Conservation (phyloP, 2,888 invertebrate genomes). For the Timandra comae region DNA sequence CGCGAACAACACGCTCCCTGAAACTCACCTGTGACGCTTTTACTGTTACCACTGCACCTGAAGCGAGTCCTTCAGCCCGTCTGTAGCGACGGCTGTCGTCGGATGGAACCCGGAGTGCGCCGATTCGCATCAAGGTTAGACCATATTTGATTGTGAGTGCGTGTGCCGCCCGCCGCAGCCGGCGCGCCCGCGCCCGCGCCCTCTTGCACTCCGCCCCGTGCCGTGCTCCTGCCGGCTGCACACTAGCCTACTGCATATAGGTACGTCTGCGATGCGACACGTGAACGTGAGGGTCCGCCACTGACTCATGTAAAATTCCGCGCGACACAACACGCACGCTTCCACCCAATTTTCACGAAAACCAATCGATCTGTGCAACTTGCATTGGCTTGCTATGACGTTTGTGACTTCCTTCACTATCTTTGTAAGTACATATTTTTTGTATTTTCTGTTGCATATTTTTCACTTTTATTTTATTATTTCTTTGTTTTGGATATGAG, state of each 20-base stretch:
- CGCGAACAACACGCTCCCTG: slow-evolving; percentile 33
- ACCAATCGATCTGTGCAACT: slow-evolving; percentile 4
- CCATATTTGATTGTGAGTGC: slow-evolving; percentile 73
- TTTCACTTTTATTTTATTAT: background rate
- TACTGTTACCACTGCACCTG: slow-evolving; percentile 47
- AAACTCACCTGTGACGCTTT: slow-evolving; percentile 41
- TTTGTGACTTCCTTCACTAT: too few species aligned
- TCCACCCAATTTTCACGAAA: slow-evolving; percentile 13
- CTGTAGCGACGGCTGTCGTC: slow-evolving; percentile 67
- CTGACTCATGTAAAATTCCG: slow-evolving; percentile 53
- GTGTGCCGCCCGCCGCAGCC: slow-evolving; percentile 51
- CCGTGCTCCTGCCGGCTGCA: slow-evolving; percentile 54
- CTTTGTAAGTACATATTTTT: background rate
- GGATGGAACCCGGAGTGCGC: slow-evolving; percentile 76
- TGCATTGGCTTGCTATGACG: too few species aligned
- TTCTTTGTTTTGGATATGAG: background rate
- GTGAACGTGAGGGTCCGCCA: slow-evolving; percentile 41
- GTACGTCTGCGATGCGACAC: slow-evolving; percentile 54
- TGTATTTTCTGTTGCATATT: background rate
- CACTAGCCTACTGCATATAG: slow-evolving; percentile 52
- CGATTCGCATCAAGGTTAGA: slow-evolving; percentile 76
- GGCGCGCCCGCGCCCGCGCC: slow-evolving; percentile 32
- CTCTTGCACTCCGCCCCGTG: slow-evolving; percentile 28
- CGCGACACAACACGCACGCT: slow-evolving; percentile 25
- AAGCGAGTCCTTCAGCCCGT: slow-evolving; percentile 68